Evolutionary conservation across 2,888 invertebrate species (phyloP).

Genomic region (Lepidonotus clava): DNA sequence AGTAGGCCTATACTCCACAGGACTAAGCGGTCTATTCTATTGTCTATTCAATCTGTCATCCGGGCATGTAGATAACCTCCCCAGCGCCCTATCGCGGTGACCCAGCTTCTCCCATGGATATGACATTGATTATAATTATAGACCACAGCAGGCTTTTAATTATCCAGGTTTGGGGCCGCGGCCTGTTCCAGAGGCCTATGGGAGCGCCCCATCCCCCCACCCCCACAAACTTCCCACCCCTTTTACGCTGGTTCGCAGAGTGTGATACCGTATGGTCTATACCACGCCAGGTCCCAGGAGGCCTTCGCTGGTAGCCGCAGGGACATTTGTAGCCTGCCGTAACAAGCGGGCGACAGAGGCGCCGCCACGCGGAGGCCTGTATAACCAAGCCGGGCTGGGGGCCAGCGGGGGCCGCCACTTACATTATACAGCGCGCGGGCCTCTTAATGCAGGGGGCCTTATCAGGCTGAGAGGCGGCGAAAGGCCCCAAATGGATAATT

Average conservation of each 20-base stretch:
- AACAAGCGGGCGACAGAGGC: background rate
- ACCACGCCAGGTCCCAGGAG: background rate
- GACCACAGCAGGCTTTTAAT: conserved; percentile 14
- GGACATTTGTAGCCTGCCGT: conserved; percentile 1
- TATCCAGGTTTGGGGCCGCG: background rate
- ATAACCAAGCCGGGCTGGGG: background rate
- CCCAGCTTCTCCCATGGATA: background rate
- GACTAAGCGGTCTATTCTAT: too few relatives aligned
- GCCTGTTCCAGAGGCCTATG: background rate
- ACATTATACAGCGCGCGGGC: background rate
- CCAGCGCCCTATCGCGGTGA: background rate
- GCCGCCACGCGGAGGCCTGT: background rate
- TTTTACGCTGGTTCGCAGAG: background rate
- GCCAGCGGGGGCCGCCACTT: background rate
- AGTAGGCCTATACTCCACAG: too few relatives aligned
- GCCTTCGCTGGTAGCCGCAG: background rate
- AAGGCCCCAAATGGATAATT: conserved; percentile 8
- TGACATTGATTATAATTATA: background rate
- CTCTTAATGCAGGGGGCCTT: background rate
- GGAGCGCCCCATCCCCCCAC: background rate
- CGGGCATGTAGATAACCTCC: too few relatives aligned
- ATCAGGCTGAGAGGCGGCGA: background rate
- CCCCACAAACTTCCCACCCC: too few relatives aligned
- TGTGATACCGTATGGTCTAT: background rate
- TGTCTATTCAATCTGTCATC: too few relatives aligned